Conservation (phyloP, 2,888 invertebrate genomes). For the Teleiodes luculella region DNA sequence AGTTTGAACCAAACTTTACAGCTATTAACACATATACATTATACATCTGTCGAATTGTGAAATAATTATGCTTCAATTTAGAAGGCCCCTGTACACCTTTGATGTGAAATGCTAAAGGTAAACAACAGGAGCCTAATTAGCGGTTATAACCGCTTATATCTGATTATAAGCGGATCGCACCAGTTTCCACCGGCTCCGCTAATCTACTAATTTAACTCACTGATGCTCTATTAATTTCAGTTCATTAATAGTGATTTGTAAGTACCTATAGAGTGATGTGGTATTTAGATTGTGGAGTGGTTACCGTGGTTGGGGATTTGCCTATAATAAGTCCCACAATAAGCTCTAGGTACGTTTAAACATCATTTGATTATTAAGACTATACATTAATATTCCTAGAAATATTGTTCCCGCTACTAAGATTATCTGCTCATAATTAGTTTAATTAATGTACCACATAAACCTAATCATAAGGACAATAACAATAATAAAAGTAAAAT, state of each 20-base stretch:
- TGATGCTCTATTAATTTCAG: slow-evolving; percentile 51
- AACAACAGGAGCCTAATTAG: slow-evolving; percentile 63
- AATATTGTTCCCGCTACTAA: too few relatives aligned
- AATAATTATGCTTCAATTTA: neutral
- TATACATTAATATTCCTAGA: too few relatives aligned
- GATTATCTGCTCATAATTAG: too few relatives aligned
- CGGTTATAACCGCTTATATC: slow-evolving; percentile 28
- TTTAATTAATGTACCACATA: too few relatives aligned
- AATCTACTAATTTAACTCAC: slow-evolving; percentile 54
- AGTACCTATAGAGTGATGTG: slow-evolving; percentile 19
- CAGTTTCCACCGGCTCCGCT: slow-evolving; percentile 48
- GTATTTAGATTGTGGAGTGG: slow-evolving; percentile 9
- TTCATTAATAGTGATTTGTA: slow-evolving; percentile 41
- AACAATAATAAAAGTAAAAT: too few relatives aligned
- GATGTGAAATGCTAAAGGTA: slow-evolving; percentile 62
- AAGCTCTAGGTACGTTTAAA: too few relatives aligned
- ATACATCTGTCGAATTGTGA: neutral
- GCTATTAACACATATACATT: neutral
- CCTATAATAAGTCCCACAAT: too few relatives aligned
- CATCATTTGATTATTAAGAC: too few relatives aligned
- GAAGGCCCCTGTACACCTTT: slow-evolving; percentile 37
- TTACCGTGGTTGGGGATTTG: neutral
- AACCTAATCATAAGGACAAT: too few relatives aligned
- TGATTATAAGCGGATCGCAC: slow-evolving; percentile 47
- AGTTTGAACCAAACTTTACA: too few relatives aligned